phyloP scores from a whole-genome alignment of 2,888 invertebrate species.

The Tinea pellionella region DNA sequence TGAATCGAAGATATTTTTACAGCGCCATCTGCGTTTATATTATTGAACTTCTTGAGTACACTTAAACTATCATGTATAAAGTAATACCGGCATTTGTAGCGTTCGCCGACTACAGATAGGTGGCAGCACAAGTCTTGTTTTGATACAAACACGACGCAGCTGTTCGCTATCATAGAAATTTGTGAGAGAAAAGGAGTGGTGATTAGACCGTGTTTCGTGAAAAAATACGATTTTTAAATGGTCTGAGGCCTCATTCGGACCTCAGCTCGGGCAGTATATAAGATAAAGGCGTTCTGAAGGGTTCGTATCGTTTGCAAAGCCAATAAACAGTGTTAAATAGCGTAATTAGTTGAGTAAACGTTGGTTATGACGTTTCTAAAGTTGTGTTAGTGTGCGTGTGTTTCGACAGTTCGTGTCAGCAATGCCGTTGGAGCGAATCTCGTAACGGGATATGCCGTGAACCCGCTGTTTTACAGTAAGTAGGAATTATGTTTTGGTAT shows the following conservation, averaged over 20 bases:
- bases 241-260: constrained; percentile 38
- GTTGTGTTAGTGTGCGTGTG: constrained; percentile 50
- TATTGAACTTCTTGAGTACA: background rate
- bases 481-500: constrained; percentile 7
- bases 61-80: background rate
- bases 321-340: constrained; percentile 42
- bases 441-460: constrained; percentile 49
- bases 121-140: constrained; percentile 58
- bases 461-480: constrained; percentile 5
- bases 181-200: constrained; percentile 69
- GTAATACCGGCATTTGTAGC: background rate
- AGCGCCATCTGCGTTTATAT: constrained; percentile 27
- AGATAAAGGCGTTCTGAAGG: constrained; percentile 38
- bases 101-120: constrained; percentile 25
- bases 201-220: constrained; percentile 60
- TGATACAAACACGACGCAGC: constrained; percentile 55
- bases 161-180: constrained; percentile 67
- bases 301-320: constrained; percentile 46
- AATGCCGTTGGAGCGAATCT: constrained; percentile 63
- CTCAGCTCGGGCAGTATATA: constrained; percentile 39
- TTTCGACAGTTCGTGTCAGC: constrained; percentile 41
- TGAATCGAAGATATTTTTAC: background rate
- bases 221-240: constrained; percentile 59
- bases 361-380: constrained; percentile 63
- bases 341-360: constrained; percentile 59